Evolutionary conservation across 2,888 invertebrate species (phyloP).

Genomic region (Phengaris alcon): DNA sequence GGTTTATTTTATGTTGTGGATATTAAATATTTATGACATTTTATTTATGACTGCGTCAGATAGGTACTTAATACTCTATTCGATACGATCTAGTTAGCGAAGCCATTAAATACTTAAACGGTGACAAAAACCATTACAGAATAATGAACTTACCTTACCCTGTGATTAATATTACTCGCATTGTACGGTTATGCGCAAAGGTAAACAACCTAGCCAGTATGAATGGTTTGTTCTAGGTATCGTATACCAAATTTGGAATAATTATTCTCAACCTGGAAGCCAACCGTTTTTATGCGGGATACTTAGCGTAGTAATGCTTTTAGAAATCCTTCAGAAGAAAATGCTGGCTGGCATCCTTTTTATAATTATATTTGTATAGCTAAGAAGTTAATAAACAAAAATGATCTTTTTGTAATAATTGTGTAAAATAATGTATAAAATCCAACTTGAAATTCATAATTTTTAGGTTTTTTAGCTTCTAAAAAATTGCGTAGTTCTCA

Average conservation of each 20-base stretch:
- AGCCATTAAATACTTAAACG: not conserved
- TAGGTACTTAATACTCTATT: too few species aligned
- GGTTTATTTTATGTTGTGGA: too few species aligned
- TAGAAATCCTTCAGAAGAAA: slow-evolving; percentile 2
- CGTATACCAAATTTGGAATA: slow-evolving; percentile 26
- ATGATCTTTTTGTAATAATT: too few species aligned
- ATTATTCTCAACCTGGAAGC: slow-evolving; percentile 23
- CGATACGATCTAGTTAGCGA: too few species aligned
- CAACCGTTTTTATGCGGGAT: not conserved
- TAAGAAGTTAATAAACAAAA: too few species aligned
- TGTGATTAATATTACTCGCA: slow-evolving; percentile 10
- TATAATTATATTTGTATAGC: too few species aligned
- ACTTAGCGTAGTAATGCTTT: not conserved
- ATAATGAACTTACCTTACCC: slow-evolving; percentile 8
- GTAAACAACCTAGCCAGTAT: slow-evolving; percentile 22
- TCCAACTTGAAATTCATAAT: too few species aligned
- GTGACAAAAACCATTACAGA: slow-evolving; percentile 2
- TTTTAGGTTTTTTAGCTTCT: too few species aligned
- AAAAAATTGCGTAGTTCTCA: too few species aligned
- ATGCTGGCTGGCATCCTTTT: not conserved
- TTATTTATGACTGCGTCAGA: too few species aligned
- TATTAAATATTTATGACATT: too few species aligned
- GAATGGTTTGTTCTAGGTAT: slow-evolving; percentile 27
- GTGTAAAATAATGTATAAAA: too few species aligned
- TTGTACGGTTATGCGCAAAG: slow-evolving; percentile 5